These are phyloP conservation scores for Archaeoteleia sp. DNA, from an alignment of 2,888 invertebrate species.

Conservation along the genomic window DNA sequence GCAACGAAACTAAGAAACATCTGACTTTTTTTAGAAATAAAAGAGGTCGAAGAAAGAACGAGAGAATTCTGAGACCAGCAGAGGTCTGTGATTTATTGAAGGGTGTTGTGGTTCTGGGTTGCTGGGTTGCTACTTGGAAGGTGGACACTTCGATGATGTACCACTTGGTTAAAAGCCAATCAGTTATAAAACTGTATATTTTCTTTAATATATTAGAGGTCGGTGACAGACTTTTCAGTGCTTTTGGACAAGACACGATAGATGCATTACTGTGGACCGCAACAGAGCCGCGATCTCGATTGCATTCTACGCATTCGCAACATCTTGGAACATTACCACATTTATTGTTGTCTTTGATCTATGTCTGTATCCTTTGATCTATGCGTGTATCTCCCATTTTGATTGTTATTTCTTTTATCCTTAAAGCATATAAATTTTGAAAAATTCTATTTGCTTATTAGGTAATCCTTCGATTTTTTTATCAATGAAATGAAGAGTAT, in stretches of 20 bases:
- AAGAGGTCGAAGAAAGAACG: conserved; percentile 69
- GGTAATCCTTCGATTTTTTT: no score
- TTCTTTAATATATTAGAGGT: conserved; percentile 99
- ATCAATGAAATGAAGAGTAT: no score
- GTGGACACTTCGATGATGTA: conserved; percentile 99
- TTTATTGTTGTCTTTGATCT: conserved; percentile 91
- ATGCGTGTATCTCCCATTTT: no score
- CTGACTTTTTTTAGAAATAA: conserved; percentile 57
- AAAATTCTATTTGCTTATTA: conserved; percentile 12
- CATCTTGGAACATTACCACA: conserved; percentile 93
- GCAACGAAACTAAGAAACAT: conserved; percentile 8
- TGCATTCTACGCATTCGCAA: conserved; percentile 74
- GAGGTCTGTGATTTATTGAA: conserved; percentile 98
- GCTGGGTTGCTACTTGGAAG: conserved; percentile 89
- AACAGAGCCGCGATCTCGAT: conserved; percentile 90
- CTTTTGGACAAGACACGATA: conserved; percentile 98
- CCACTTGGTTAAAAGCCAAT: conserved; percentile 97
- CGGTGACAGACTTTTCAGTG: conserved; percentile 95
- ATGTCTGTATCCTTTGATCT: conserved; percentile 98
- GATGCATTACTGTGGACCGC: conserved; percentile 99
- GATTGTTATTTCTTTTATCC: no score
- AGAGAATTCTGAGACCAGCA: conserved; percentile 85
- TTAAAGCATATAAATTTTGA: conserved; percentile 3
- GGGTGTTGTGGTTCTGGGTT: conserved; percentile 89
- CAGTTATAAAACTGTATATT: conserved; percentile 98